A percentile compares a stretch with the other conserved stretches of the same genome.
Conservation (phyloP, 2,113 vertebrate species). For the Archilochus colubris region DNA sequence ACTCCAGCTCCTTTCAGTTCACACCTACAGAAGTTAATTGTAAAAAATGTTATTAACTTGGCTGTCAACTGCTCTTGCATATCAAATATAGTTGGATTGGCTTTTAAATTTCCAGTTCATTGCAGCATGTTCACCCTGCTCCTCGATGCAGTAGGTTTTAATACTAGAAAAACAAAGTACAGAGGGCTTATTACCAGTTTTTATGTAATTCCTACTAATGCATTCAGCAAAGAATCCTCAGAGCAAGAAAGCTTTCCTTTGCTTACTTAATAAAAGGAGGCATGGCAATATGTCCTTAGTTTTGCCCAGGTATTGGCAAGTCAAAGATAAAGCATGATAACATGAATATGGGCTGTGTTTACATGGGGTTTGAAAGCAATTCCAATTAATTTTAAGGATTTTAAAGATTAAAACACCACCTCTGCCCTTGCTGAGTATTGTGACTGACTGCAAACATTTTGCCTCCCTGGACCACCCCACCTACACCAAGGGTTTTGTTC, state of each 20-base stretch:
- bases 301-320: neutral
- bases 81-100: neutral
- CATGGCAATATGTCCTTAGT: neutral
- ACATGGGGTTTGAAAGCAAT: neutral
- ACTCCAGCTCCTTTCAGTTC: neutral
- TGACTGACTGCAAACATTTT: neutral
- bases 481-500: neutral
- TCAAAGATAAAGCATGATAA: neutral
- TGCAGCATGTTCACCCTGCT: neutral
- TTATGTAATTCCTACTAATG: conserved; percentile 3
- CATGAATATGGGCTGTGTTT: neutral
- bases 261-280: neutral
- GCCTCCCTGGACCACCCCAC: neutral
- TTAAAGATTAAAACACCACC: neutral
- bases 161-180: neutral
- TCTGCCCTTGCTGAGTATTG: neutral
- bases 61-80: neutral
- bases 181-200: conserved; percentile 4
- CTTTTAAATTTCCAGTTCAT: neutral
- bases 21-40: neutral
- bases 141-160: neutral
- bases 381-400: neutral
- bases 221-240: neutral
- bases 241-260: neutral
- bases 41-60: neutral